These are phyloP conservation scores for Urophycis tenuis DNA, from an alignment of 2,797 vertebrate species.

Conservation along the genomic window DNA sequence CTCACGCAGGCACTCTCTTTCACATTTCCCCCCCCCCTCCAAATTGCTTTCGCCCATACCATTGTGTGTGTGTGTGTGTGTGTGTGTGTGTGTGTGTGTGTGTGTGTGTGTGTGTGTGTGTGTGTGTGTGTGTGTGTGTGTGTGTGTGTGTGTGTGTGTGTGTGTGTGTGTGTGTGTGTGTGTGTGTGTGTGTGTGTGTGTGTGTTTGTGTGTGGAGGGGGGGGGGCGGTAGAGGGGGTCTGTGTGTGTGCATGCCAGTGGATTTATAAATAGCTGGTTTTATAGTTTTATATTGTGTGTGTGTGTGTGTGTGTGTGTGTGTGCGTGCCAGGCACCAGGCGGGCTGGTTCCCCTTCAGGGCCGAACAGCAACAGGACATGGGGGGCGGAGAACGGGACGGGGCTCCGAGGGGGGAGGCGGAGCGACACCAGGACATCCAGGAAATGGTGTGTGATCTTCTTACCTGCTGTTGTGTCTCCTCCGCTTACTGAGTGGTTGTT, in stretches of 20 bases:
- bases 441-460: conserved; percentile 79
- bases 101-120: too few species aligned
- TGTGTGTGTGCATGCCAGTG: too few species aligned
- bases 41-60: too few species aligned
- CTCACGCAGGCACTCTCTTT: neutral
- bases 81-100: neutral
- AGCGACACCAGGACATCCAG: conserved; percentile 81
- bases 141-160: conserved; percentile 16
- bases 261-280: too few species aligned
- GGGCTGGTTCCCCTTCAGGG: conserved; percentile 90
- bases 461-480: neutral
- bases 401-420: conserved; percentile 72
- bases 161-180: too few species aligned
- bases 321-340: conserved; percentile 62
- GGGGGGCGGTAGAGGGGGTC: too few species aligned
- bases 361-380: conserved; percentile 76
- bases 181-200: too few species aligned
- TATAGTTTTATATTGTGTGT: too few species aligned
- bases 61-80: too few species aligned
- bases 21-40: too few species aligned
- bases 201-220: too few species aligned
- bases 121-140: neutral
- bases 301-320: conserved; percentile 16
- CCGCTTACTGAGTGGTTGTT: neutral
- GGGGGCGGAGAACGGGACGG: conserved; percentile 34